Conservation (phyloP, 1,140 invertebrate genomes). For the Pteromalus puparum region DNA sequence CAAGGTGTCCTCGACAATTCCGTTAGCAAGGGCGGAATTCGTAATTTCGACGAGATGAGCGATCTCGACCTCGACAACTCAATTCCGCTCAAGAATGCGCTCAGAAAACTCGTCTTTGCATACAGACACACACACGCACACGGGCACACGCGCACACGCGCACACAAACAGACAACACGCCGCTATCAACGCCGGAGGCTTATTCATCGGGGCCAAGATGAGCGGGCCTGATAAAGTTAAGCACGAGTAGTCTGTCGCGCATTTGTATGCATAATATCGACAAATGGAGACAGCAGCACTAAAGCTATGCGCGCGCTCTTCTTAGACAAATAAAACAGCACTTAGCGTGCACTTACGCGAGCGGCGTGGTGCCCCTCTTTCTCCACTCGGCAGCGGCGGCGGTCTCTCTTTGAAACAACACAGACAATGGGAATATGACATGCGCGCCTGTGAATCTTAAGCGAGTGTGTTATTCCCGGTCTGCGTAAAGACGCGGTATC, state of each 20-base stretch:
- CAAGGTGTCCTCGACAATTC: conserved; percentile 41
- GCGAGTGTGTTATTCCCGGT: conserved; percentile 59
- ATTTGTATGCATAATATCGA: conserved; percentile 20
- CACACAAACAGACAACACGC: neutral
- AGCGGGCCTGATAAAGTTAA: conserved; percentile 26
- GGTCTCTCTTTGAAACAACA: conserved; percentile 60
- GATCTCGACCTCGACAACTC: conserved; percentile 27
- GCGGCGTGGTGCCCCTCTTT: too few species aligned
- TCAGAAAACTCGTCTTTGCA: conserved; percentile 6
- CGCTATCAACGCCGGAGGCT: neutral
- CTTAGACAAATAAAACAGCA: conserved; percentile 75
- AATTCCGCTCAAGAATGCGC: conserved; percentile 15
- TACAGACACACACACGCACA: neutral
- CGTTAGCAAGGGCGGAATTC: conserved; percentile 34
- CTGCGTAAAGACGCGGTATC: conserved; percentile 46
- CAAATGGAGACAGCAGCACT: conserved; percentile 57
- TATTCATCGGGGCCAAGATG: neutral
- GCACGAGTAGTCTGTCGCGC: neutral
- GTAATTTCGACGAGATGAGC: conserved; percentile 39
- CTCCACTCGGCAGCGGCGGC: too few species aligned
- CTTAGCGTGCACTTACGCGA: conserved; percentile 56
- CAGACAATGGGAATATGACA: conserved; percentile 74
- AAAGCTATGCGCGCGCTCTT: conserved; percentile 60
- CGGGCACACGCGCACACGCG: too few species aligned
- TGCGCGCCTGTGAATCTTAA: conserved; percentile 61